phyloP scores from a whole-genome alignment of 2,113 vertebrate species.

The Nothobranchius kuhntae region DNA sequence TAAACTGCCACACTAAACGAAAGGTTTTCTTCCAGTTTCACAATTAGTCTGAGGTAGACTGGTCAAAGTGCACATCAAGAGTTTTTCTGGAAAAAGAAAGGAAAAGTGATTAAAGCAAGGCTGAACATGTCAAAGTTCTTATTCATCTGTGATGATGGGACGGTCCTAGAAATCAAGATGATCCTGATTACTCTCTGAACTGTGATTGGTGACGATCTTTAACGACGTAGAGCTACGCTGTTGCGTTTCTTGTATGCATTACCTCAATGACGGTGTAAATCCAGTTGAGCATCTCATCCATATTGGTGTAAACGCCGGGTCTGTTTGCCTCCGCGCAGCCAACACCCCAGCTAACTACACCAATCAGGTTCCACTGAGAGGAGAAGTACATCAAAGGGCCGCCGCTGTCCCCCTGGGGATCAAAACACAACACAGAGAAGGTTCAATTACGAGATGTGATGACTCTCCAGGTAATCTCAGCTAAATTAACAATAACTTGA shows the following conservation, averaged over 20 bases:
- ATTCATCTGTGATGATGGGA: neutral
- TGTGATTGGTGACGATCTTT: too few relatives aligned
- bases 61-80: conserved; percentile 27
- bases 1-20: neutral
- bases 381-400: conserved; percentile 84
- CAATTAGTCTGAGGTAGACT: neutral
- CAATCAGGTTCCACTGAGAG: conserved; percentile 80
- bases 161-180: too few relatives aligned
- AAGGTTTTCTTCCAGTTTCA: conserved; percentile 9
- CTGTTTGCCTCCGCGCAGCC: conserved; percentile 81
- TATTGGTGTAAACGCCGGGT: conserved; percentile 86
- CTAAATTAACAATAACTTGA: neutral
- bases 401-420: conserved; percentile 89
- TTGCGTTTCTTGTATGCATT: neutral
- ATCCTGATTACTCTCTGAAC: too few relatives aligned
- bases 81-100: conserved; percentile 54
- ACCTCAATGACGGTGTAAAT: conserved; percentile 82
- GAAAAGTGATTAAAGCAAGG: neutral
- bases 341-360: conserved; percentile 91
- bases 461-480: too few relatives aligned
- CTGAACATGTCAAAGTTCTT: neutral
- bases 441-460: neutral
- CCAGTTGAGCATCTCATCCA: conserved; percentile 85
- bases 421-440: neutral
- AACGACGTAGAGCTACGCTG: too few relatives aligned